phyloP scores from a whole-genome alignment of 2,888 invertebrate genomes.

The Euzophera pinguis region DNA sequence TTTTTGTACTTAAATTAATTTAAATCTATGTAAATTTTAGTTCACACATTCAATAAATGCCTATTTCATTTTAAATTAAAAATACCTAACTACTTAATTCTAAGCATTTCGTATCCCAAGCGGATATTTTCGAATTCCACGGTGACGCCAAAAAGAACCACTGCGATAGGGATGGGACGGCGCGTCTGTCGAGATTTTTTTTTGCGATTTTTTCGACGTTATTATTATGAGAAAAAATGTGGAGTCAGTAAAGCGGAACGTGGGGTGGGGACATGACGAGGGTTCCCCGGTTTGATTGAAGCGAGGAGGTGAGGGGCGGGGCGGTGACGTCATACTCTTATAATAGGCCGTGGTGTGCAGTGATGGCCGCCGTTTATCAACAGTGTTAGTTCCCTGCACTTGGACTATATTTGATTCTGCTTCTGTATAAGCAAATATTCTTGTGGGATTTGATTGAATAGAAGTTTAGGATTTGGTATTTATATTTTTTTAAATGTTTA shows the following conservation, averaged over 20 bases:
- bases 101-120: conserved; percentile 1
- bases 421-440: too few relatives aligned
- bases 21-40: too few relatives aligned
- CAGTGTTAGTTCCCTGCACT: conserved; percentile 65
- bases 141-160: conserved; percentile 52
- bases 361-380: conserved; percentile 79
- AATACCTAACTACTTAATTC: not conserved
- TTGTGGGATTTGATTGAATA: too few relatives aligned
- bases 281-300: conserved; percentile 78
- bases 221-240: conserved; percentile 80
- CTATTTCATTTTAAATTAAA: not conserved
- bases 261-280: conserved; percentile 78
- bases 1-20: too few relatives aligned
- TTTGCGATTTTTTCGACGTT: conserved; percentile 77
- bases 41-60: too few relatives aligned
- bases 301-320: conserved; percentile 75
- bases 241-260: conserved; percentile 77
- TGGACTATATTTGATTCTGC: conserved; percentile 47
- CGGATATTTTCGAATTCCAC: conserved; percentile 50
- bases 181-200: conserved; percentile 77
- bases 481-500: too few relatives aligned
- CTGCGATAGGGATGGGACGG: conserved; percentile 64
- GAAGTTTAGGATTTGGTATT: too few relatives aligned
- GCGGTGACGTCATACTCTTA: conserved; percentile 79
- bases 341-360: conserved; percentile 77